phyloP scores from a whole-genome alignment of 2,888 invertebrate genomes.

The Mimumesa dahlbomi region DNA sequence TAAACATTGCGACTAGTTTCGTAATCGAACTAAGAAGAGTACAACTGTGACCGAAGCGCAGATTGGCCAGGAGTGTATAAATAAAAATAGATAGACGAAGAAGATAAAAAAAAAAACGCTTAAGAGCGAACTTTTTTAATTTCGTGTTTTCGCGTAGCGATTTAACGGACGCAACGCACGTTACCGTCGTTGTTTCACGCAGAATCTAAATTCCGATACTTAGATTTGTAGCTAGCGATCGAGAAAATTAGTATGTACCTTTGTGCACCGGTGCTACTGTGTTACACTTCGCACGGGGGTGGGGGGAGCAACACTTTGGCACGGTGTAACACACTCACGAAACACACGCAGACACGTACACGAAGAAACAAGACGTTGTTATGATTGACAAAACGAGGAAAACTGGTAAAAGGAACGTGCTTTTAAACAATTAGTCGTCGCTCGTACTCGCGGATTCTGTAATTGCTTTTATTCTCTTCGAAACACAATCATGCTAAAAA shows the following conservation, averaged over 20 bases:
- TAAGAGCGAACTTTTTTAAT: no score
- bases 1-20: neutral
- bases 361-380: neutral
- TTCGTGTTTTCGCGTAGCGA: constrained; percentile 40
- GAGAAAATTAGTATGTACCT: constrained; percentile 49
- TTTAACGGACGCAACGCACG: constrained; percentile 7
- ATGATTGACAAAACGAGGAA: neutral
- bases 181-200: constrained; percentile 20
- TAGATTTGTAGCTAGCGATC: constrained; percentile 45
- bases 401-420: neutral
- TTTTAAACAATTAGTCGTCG: neutral
- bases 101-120: constrained; percentile 35
- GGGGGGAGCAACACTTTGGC: constrained; percentile 28
- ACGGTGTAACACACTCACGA: neutral
- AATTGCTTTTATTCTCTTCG: neutral
- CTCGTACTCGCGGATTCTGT: neutral
- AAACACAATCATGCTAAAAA: neutral
- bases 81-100: constrained; percentile 21
- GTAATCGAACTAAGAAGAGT: neutral
- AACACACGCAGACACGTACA: neutral
- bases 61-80: constrained; percentile 34
- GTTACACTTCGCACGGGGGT: constrained; percentile 37
- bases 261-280: constrained; percentile 46
- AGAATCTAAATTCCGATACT: constrained; percentile 40
- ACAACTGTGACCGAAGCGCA: constrained; percentile 34